These are phyloP conservation scores for Orchestia grillus DNA, from an alignment of 1,140 invertebrate genomes.

Conservation along the genomic window DNA sequence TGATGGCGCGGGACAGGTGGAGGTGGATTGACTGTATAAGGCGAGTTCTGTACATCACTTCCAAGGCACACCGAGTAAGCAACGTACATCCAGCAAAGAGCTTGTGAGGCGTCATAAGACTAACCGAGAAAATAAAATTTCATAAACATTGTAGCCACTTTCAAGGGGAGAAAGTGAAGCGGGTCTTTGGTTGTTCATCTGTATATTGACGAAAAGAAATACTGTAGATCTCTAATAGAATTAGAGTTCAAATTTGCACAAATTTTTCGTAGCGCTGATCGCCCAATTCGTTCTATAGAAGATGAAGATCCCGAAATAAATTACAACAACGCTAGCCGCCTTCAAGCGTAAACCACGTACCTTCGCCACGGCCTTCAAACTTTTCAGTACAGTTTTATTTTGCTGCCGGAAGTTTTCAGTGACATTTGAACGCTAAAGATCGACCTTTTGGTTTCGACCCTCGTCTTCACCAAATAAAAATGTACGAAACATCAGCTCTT, in stretches of 20 bases:
- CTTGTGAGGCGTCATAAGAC: background rate
- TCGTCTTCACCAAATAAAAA: background rate
- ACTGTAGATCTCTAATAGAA: background rate
- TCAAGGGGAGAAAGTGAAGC: background rate
- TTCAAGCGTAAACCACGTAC: background rate
- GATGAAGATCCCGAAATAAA: background rate
- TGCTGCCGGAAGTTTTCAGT: background rate
- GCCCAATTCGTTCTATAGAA: background rate
- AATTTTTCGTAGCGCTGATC: background rate
- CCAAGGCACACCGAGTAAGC: background rate
- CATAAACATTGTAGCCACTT: background rate
- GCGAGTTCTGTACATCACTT: background rate
- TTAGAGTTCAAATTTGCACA: background rate
- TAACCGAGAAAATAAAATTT: background rate
- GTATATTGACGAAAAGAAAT: background rate
- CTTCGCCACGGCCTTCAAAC: background rate
- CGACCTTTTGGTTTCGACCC: background rate
- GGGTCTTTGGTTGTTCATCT: background rate
- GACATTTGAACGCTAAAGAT: constrained; percentile 1
- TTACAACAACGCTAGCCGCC: background rate
- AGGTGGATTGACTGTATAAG: background rate
- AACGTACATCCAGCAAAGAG: background rate
- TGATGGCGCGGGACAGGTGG: background rate
- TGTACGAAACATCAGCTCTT: background rate
- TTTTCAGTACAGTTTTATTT: background rate